phyloP scores from a whole-genome alignment of 1,140 invertebrate species.

The Drosophila baimaii region DNA sequence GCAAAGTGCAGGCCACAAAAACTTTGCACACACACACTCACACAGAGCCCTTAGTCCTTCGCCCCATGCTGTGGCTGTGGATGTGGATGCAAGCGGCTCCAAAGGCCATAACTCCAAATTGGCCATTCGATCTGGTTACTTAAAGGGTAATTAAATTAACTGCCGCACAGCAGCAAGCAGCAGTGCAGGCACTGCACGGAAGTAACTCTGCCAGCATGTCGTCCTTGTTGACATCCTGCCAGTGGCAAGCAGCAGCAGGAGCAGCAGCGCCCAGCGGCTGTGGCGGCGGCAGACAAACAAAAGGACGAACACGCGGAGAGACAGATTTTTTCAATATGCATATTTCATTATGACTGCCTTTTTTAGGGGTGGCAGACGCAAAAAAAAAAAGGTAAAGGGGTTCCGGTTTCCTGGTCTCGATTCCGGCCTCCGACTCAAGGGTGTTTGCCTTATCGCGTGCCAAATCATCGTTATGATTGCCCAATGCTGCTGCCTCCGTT shows the following conservation, averaged over 20 bases:
- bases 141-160: conserved; percentile 84
- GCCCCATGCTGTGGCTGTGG: conserved; percentile 12
- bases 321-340: conserved; percentile 58
- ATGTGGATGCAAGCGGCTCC: conserved; percentile 31
- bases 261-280: conserved; percentile 19
- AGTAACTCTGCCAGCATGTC: conserved; percentile 51
- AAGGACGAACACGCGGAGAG: conserved; percentile 34
- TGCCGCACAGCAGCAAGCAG: conserved; percentile 54
- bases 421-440: conserved; percentile 27
- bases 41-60: conserved; percentile 1
- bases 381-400: conserved; percentile 11
- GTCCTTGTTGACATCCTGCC: conserved; percentile 65
- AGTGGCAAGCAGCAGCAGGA: conserved; percentile 25
- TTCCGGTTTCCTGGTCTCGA: conserved; percentile 28
- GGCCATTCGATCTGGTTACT: conserved; percentile 83
- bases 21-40: conserved; percentile 8
- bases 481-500: conserved; percentile 32
- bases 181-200: conserved; percentile 13
- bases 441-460: conserved; percentile 81
- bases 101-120: conserved; percentile 63
- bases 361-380: conserved; percentile 27
- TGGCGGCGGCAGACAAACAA: conserved; percentile 45
- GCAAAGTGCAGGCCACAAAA: conserved; percentile 60
- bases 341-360: conserved; percentile 75
- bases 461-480: conserved; percentile 82